A percentile compares a stretch with the other conserved stretches of the same genome.
These are phyloP conservation scores for Incurvaria masculella DNA, from an alignment of 2,888 invertebrate genomes.

Conservation along the genomic window DNA sequence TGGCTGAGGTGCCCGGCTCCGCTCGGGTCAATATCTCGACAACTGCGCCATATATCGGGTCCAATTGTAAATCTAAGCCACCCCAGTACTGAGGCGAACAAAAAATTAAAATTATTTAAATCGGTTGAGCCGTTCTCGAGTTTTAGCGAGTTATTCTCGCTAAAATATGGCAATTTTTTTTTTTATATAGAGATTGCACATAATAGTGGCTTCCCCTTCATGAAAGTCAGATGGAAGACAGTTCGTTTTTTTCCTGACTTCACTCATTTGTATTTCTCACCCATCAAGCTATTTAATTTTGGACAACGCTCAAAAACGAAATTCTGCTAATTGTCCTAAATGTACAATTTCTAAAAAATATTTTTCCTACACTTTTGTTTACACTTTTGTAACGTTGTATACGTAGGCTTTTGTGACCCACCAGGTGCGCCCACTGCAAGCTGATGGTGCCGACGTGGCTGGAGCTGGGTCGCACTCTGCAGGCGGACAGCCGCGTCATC, in stretches of 20 bases:
- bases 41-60: too few species aligned
- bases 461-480: constrained; percentile 70
- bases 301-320: constrained; percentile 1
- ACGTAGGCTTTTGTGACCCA: constrained; percentile 9
- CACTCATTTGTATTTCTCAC: neutral
- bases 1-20: too few species aligned
- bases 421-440: constrained; percentile 84
- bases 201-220: too few species aligned
- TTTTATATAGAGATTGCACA: too few species aligned
- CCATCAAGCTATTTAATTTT: constrained; percentile 1
- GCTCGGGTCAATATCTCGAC: too few species aligned
- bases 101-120: too few species aligned
- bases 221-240: too few species aligned
- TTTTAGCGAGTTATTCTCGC: too few species aligned
- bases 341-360: neutral
- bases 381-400: neutral
- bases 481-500: constrained; percentile 58
- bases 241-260: neutral
- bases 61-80: too few species aligned
- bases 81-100: too few species aligned
- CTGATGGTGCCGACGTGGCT: constrained; percentile 81
- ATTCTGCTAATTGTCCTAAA: neutral
- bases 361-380: neutral
- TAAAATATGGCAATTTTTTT: too few species aligned
- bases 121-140: too few species aligned